Evolutionary conservation across 2,888 invertebrate genomes (phyloP).

Genomic region (Chymomyza caudatula): DNA sequence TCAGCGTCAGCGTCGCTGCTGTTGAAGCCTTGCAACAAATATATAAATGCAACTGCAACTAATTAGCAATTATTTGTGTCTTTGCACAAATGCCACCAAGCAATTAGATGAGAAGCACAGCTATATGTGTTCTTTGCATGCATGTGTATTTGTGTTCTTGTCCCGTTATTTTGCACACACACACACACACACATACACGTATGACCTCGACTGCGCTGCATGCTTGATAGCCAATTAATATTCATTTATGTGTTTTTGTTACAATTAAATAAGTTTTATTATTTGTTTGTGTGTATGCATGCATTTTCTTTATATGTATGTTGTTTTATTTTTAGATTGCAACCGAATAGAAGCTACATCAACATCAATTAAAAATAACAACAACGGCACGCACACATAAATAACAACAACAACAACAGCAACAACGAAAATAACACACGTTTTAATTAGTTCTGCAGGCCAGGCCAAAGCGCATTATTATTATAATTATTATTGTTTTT

Average conservation of each 20-base stretch:
- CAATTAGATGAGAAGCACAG: constrained; percentile 47
- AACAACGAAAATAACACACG: constrained; percentile 6
- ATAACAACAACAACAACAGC: not conserved
- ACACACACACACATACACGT: constrained; percentile 20
- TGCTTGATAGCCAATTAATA: constrained; percentile 63
- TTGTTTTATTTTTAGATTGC: constrained; percentile 52
- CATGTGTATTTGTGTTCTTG: constrained; percentile 42
- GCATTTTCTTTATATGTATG: constrained; percentile 4
- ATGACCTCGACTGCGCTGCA: constrained; percentile 50
- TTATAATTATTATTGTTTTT: constrained; percentile 13
- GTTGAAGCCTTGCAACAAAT: constrained; percentile 49
- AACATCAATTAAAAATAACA: not conserved
- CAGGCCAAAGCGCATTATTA: constrained; percentile 1
- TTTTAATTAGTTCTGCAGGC: not conserved
- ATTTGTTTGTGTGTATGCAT: constrained; percentile 2
- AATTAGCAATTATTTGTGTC: constrained; percentile 56
- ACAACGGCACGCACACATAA: no score
- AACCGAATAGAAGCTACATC: not conserved
- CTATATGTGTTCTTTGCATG: constrained; percentile 28
- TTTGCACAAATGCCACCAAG: constrained; percentile 51
- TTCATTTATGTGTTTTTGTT: constrained; percentile 58
- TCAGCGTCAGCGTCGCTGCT: constrained; percentile 2
- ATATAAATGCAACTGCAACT: constrained; percentile 37
- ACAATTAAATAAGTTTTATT: constrained; percentile 20
- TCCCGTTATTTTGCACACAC: constrained; percentile 60